phyloP scores from a whole-genome alignment of 2,888 invertebrate species.

The Noctua janthina region DNA sequence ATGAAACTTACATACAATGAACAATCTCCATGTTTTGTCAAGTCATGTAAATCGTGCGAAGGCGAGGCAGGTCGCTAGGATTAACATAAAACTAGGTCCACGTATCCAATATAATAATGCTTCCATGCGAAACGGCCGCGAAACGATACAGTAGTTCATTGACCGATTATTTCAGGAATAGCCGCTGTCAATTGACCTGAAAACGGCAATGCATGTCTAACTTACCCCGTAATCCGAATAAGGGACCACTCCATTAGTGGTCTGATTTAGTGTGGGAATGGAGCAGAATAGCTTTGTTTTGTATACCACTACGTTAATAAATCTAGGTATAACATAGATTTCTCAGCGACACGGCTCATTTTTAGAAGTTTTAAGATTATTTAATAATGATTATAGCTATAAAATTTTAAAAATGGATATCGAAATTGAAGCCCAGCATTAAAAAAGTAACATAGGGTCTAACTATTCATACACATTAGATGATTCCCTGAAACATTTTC shows the following conservation, averaged over 20 bases:
- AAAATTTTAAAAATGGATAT: background rate
- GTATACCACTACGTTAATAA: background rate
- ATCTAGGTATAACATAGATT: background rate
- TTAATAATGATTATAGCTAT: background rate
- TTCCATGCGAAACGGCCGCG: slow-evolving; percentile 32
- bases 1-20: too few relatives aligned
- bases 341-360: background rate
- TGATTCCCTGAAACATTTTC: too few relatives aligned
- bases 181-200: slow-evolving; percentile 65
- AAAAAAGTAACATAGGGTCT: background rate
- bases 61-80: background rate
- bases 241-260: too few relatives aligned
- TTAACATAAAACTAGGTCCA: slow-evolving; percentile 24
- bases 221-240: slow-evolving; percentile 53
- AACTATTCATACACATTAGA: too few relatives aligned
- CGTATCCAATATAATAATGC: slow-evolving; percentile 33
- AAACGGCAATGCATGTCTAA: slow-evolving; percentile 62
- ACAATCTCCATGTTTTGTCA: too few relatives aligned
- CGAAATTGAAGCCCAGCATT: background rate
- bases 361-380: background rate
- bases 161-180: slow-evolving; percentile 64
- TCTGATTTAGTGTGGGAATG: slow-evolving; percentile 1
- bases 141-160: slow-evolving; percentile 64
- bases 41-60: background rate
- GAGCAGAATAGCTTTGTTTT: background rate